Evolutionary conservation across 2,113 vertebrate species (phyloP), one percentile per base, ranked within the genome.

Genomic region (Hucho hucho): DNA sequence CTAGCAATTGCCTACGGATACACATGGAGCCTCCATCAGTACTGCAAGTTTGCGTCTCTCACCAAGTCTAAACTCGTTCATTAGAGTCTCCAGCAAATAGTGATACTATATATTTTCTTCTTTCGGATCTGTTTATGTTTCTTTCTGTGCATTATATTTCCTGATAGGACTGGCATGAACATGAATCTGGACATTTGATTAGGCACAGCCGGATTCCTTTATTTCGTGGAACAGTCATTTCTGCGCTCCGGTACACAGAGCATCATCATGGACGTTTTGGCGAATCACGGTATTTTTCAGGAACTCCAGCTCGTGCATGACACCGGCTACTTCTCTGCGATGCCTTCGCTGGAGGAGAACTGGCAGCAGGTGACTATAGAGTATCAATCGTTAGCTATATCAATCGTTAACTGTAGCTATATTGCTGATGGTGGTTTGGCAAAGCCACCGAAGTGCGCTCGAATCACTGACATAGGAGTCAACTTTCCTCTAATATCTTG

Each of bases 221-320:
- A 81, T 86, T 71, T 68, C 53, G 79, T 87, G 88, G 83, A 89
- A 81, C n/a, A 16, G 37, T 16, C 70, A 25, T 72, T 47, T 69
- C 61, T 75, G 25, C n/a, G 16, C 5, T 13, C 16, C 11, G 12
- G 12, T 53, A 46, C 14, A 84, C 82, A 82, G 87, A 87, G 86
- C 93, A 91, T 89, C 94, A 98, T 89, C 94, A 99, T 99, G 98
- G 98, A 99, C 94, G 97, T 98, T 93, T 94, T 99, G 95, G 97
- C 97, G 93, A 98, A 97, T 95, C 97, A 98, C 94, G 97, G 97
- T 93, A 99, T 99, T 94, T 99, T 99, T 93, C 98, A 99, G 95
- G 98, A 99, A 95, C 96, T 99, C 90, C 98, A 99, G 93, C 95
- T 99, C 83, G 98, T 99, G 74, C 97, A 99, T 92, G 97, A 99